Evolutionary conservation across 2,888 invertebrate species (phyloP).

Genomic region (Agonum fuliginosum): DNA sequence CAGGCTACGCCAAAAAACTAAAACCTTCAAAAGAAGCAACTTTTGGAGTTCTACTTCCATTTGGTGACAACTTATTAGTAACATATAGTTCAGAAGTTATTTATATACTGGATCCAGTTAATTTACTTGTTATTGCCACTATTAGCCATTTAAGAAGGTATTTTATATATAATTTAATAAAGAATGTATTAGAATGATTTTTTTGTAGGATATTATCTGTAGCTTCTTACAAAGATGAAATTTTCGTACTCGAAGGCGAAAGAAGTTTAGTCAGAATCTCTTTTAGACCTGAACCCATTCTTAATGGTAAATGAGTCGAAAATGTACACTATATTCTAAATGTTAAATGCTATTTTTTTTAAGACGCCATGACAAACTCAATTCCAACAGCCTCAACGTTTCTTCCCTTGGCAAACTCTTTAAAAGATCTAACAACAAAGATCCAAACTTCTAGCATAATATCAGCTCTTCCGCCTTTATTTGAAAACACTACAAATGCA

Average conservation of each 20-base stretch:
- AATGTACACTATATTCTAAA: conserved; percentile 27
- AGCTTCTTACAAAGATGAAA: conserved; percentile 81
- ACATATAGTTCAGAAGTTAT: conserved; percentile 83
- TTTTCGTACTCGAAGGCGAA: conserved; percentile 88
- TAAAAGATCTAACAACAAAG: conserved; percentile 69
- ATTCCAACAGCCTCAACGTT: conserved; percentile 59
- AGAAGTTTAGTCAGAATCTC: conserved; percentile 87
- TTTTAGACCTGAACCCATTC: conserved; percentile 79
- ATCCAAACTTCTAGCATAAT: conserved; percentile 69
- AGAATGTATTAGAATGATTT: conserved; percentile 28
- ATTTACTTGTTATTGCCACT: conserved; percentile 79
- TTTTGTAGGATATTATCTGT: conserved; percentile 76
- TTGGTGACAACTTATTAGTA: conserved; percentile 83
- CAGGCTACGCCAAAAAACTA: conserved; percentile 69
- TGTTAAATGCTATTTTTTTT: conserved; percentile 23
- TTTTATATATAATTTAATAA: conserved; percentile 23
- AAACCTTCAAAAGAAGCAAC: conserved; percentile 75
- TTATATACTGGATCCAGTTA: conserved; percentile 85
- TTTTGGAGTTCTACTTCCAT: conserved; percentile 80
- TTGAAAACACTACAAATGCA: conserved; percentile 64
- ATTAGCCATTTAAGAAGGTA: conserved; percentile 78
- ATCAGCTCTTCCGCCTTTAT: conserved; percentile 67
- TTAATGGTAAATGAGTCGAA: conserved; percentile 72
- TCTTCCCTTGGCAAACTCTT: conserved; percentile 66
- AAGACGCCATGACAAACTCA: conserved; percentile 50